Evolutionary conservation across 1,140 invertebrate species (phyloP).

Genomic region (Diachasma alloeum): DNA sequence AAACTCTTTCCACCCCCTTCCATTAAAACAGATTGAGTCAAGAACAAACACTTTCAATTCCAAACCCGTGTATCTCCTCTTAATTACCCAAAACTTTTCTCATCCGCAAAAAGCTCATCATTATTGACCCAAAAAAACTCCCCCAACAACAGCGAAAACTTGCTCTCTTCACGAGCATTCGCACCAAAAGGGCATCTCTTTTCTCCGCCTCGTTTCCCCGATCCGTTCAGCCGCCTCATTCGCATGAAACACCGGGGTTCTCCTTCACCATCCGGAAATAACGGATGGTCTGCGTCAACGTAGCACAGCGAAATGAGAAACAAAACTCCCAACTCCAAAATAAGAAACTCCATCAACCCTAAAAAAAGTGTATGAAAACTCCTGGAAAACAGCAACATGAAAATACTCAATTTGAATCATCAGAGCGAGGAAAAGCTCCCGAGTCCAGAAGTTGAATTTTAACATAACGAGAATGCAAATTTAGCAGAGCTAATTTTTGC

Average conservation of each 20-base stretch:
- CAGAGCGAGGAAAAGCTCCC: neutral
- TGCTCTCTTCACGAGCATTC: neutral
- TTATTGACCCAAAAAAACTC: neutral
- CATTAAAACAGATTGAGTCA: no score
- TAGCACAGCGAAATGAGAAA: neutral
- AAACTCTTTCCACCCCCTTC: no score
- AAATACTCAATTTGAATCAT: conserved; percentile 1
- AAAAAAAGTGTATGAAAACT: neutral
- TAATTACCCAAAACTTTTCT: no score
- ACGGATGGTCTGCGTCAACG: neutral
- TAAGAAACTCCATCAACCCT: neutral
- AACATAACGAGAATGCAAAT: conserved; percentile 3
- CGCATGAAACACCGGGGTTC: neutral
- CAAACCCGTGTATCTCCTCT: no score
- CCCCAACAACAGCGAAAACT: no score
- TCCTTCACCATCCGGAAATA: neutral
- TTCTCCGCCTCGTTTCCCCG: neutral
- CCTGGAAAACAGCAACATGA: neutral
- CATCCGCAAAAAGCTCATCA: neutral
- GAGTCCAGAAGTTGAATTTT: neutral
- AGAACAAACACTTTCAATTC: no score
- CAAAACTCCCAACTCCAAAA: neutral
- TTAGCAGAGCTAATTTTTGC: neutral
- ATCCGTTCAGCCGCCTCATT: neutral
- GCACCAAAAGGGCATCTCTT: neutral